phyloP scores from a whole-genome alignment of 1,140 invertebrate genomes.

The Scylla paramamosain region DNA sequence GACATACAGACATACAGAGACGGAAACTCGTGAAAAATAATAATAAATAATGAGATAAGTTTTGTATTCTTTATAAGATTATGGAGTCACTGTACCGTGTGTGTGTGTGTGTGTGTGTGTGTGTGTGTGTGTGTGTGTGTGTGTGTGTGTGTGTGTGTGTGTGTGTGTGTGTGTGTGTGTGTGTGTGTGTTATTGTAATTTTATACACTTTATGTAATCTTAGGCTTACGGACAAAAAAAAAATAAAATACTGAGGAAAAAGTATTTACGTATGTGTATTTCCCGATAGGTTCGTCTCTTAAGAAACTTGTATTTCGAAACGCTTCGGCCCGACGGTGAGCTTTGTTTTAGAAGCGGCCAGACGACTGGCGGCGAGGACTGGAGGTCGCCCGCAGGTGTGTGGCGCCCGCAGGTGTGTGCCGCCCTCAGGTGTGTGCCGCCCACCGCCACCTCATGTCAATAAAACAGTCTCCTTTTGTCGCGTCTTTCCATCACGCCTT shows the following conservation, averaged over 20 bases:
- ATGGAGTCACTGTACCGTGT: too few relatives aligned
- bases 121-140: constrained; percentile 20
- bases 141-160: constrained; percentile 21
- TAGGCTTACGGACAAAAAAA: background rate
- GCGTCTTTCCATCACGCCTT: too few relatives aligned
- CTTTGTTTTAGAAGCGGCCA: constrained; percentile 21
- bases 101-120: background rate
- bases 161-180: constrained; percentile 8
- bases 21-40: background rate
- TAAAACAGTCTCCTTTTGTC: background rate
- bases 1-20: background rate
- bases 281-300: constrained; percentile 11
- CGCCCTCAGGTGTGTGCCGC: too few relatives aligned
- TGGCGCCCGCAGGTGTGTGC: too few relatives aligned
- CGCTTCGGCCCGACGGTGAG: background rate
- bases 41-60: too few relatives aligned
- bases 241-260: background rate
- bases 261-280: background rate
- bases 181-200: constrained; percentile 16
- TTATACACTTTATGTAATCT: constrained; percentile 24
- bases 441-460: background rate
- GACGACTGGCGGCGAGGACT: background rate
- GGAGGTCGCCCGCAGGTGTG: background rate
- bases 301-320: background rate
- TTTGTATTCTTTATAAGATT: too few relatives aligned